Percentiles rank a stretch among this genome's conserved stretches.
Conservation (phyloP, 2,888 invertebrate genomes). For the Synanthedon tipuliformis region DNA sequence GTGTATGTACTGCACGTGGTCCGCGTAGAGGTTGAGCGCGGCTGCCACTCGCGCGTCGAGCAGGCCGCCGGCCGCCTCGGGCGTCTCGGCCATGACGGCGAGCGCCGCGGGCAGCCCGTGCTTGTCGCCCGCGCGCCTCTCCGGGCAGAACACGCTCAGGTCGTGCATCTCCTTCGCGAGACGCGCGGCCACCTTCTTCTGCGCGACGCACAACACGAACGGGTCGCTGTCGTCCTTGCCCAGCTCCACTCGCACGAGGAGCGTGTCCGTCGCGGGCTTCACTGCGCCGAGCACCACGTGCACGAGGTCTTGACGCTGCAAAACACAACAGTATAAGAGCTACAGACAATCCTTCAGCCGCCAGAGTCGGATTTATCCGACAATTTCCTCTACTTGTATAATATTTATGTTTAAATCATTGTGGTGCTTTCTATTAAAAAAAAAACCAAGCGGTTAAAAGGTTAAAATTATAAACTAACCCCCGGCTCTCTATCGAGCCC, state of each 20-base stretch:
- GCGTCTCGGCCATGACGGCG: slow-evolving; percentile 88
- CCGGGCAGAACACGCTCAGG: slow-evolving; percentile 87
- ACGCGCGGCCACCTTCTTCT: slow-evolving; percentile 86
- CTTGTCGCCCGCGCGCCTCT: slow-evolving; percentile 84
- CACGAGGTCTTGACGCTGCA: slow-evolving; percentile 90
- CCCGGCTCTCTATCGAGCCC: too few relatives aligned
- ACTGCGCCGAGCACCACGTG: slow-evolving; percentile 86
- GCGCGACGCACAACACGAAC: slow-evolving; percentile 92
- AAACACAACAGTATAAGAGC: not conserved
- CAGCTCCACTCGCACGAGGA: slow-evolving; percentile 86
- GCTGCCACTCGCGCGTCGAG: slow-evolving; percentile 84
- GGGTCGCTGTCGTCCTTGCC: slow-evolving; percentile 92
- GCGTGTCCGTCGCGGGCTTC: slow-evolving; percentile 87
- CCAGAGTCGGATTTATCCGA: too few relatives aligned
- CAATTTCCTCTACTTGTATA: too few relatives aligned
- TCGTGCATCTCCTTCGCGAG: slow-evolving; percentile 94
- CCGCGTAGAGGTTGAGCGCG: slow-evolving; percentile 83
- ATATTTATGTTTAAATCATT: too few relatives aligned
- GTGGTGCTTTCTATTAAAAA: too few relatives aligned
- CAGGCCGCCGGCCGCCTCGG: slow-evolving; percentile 86
- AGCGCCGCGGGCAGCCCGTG: slow-evolving; percentile 80
- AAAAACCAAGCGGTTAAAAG: too few relatives aligned
- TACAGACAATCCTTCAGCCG: too few relatives aligned
- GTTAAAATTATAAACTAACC: too few relatives aligned
- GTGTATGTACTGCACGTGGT: slow-evolving; percentile 93